Conservation (phyloP, 2,888 invertebrate species). For the Balanococcus diminutus region DNA sequence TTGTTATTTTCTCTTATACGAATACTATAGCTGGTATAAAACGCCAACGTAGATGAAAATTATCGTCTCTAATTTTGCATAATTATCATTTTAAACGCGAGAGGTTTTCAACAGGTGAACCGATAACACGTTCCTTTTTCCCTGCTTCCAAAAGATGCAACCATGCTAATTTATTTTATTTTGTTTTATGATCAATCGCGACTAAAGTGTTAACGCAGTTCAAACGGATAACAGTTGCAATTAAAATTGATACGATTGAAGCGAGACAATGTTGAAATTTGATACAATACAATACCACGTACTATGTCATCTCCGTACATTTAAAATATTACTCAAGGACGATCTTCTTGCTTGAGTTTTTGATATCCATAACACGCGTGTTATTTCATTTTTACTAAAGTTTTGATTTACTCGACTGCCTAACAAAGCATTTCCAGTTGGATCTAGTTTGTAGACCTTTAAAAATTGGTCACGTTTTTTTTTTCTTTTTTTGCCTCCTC, state of each 20-base stretch:
- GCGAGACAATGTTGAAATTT: conserved; percentile 5
- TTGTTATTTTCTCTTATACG: background rate
- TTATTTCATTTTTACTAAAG: conserved; percentile 5
- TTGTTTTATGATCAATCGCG: background rate
- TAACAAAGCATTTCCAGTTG: conserved; percentile 16
- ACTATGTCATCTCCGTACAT: background rate
- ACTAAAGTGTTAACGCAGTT: background rate
- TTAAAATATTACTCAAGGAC: background rate
- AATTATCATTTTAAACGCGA: background rate
- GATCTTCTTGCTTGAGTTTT: background rate
- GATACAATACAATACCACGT: too few relatives aligned
- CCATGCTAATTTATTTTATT: background rate
- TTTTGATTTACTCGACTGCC: background rate
- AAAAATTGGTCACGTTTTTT: conserved; percentile 14
- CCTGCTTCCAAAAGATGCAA: background rate
- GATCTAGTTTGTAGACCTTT: conserved; percentile 12
- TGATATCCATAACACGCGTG: background rate
- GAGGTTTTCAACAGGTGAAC: background rate
- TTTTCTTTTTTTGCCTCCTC: background rate
- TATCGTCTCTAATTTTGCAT: conserved; percentile 1
- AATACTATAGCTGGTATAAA: background rate
- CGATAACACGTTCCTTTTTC: background rate
- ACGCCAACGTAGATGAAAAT: background rate
- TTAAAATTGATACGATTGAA: background rate
- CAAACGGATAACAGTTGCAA: conserved; percentile 2